Base-by-base conservation (phyloP, 2,888 invertebrate species). In the Neuroscelio doddi region DNA sequence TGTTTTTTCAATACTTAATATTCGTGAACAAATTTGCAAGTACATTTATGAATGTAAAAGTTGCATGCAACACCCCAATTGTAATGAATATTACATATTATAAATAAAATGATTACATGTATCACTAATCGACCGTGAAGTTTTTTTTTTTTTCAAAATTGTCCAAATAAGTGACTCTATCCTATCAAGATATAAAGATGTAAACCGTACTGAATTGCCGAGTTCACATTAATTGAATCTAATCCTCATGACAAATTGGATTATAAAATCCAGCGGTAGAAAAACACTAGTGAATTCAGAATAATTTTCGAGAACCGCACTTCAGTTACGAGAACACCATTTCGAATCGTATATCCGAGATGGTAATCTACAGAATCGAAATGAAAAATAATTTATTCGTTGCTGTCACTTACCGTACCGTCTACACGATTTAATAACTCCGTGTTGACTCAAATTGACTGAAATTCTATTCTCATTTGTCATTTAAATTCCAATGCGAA, bases 241-340 rank as follows among this genome's bases (percentile, higher is more conserved):
- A 62, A 62, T 62, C 53, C 50, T 52, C 53, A 42, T 53, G 44
- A 53, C 53, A 53, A 53, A 61, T 49, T 16, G 53, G 61, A 61
- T 61, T 59, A 59, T 42, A 26, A 15, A 38, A 36, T 36, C 3
- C 46, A 10, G 16, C 9, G 2, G 36, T 34, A 26, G 21, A 24
- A 45, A 38, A 45, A 42, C 46, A 46, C 29, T 44, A 34, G 30
- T 30, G 45, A 36, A 45, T 62, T 45, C 50, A 50, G 12, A 30
- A 5, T 30, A 8, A 44, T 12, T 24, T 29, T 14, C 30, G 21
- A 24, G 7, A 16, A 1, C 12, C 7, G 10, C 38, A n/a, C 2
- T 38, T 4, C 8, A 1, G 8, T 21, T 21, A 21, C 5, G 21
- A 2, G 5, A 21, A 21, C 21, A n/a, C n/a, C n/a, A n/a, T n/a